Percentiles rank a stretch among this genome's conserved stretches.
phyloP scores from a whole-genome alignment of 2,888 invertebrate species.

The Acanthosepion pharaonis region DNA sequence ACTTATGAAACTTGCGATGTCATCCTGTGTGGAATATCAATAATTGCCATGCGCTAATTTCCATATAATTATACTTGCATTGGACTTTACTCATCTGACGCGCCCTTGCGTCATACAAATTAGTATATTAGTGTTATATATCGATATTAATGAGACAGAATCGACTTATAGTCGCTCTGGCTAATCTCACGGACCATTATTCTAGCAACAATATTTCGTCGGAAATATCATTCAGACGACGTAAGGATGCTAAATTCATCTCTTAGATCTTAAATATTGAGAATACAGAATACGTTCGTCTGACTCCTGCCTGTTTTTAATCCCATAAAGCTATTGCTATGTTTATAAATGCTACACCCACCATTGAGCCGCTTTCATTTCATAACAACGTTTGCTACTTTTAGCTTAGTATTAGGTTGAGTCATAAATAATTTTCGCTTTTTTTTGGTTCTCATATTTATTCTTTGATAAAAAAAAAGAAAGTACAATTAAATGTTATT shows the following conservation, averaged over 20 bases:
- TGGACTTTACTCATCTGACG: neutral
- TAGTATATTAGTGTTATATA: neutral
- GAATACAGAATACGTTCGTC: neutral
- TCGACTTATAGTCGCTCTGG: neutral
- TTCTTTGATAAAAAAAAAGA: too few relatives aligned
- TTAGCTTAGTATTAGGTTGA: too few relatives aligned
- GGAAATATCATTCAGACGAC: neutral
- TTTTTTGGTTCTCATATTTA: too few relatives aligned
- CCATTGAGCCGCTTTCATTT: neutral
- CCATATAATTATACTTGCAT: neutral
- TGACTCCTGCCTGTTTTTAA: neutral
- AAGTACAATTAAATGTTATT: too few relatives aligned
- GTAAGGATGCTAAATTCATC: neutral
- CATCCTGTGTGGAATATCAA: neutral
- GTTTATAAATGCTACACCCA: neutral
- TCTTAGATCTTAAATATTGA: neutral
- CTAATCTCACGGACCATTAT: neutral
- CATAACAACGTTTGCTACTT: too few relatives aligned
- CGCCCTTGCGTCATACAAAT: slow-evolving; percentile 2
- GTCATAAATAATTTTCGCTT: too few relatives aligned
- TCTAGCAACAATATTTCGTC: neutral
- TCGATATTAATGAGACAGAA: neutral
- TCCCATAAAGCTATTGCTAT: neutral
- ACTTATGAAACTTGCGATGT: neutral
- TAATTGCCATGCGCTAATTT: neutral